Conservation (phyloP, 2,888 invertebrate species). For the Leptinotarsa haldemani region DNA sequence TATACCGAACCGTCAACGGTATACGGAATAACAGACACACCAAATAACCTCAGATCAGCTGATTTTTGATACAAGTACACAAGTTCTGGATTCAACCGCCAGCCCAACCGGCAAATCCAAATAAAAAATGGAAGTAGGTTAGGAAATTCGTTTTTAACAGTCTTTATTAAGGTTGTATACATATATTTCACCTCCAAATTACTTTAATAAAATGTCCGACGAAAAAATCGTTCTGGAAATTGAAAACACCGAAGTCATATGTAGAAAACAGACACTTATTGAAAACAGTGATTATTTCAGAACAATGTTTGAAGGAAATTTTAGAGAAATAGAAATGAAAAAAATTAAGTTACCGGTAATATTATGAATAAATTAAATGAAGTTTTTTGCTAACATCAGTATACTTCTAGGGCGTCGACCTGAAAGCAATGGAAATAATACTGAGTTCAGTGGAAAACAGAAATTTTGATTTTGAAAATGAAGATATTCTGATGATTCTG, state of each 20-base stretch:
- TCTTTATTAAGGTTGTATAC: not conserved
- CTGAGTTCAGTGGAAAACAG: constrained; percentile 57
- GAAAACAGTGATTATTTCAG: constrained; percentile 66
- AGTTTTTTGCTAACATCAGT: not conserved
- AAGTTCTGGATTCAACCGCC: too few species aligned
- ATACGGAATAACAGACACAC: too few species aligned
- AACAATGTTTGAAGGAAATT: constrained; percentile 66
- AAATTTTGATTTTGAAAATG: constrained; percentile 52
- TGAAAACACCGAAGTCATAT: constrained; percentile 42
- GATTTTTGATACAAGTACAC: too few species aligned
- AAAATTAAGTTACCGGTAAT: constrained; percentile 62
- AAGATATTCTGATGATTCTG: constrained; percentile 59
- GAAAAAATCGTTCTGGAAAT: constrained; percentile 47
- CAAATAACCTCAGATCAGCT: too few species aligned
- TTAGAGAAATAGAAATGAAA: constrained; percentile 60
- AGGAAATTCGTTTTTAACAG: not conserved
- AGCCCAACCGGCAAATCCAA: not conserved
- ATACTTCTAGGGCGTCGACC: constrained; percentile 61
- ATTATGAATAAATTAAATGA: not conserved
- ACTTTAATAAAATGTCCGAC: constrained; percentile 32
- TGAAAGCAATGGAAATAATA: constrained; percentile 61
- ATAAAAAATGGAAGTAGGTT: not conserved
- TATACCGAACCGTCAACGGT: too few species aligned
- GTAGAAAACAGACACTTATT: constrained; percentile 54
- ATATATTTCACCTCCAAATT: not conserved